Evolutionary conservation across 1,140 invertebrate species (phyloP), one percentile per base, ranked within the genome.

Genomic region (Drosophila murphyi): DNA sequence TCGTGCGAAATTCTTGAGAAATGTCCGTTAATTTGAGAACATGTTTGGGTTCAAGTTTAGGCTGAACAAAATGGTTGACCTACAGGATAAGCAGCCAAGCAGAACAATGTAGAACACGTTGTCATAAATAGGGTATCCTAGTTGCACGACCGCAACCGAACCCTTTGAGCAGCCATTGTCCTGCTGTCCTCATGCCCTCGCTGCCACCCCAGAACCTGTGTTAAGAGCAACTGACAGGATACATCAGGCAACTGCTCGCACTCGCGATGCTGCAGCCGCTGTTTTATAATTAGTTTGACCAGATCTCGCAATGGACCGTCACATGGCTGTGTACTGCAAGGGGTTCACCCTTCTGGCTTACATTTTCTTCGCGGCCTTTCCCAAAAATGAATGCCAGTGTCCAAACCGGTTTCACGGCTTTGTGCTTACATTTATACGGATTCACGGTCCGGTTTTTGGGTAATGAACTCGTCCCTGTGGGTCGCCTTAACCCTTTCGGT

Each of bases 21-120:
- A 90, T 90, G 77, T 90, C 78, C 82, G 87, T 88, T 90, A 90
- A 90, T 78, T 72, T 56, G 82, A 64, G 67, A 85, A 88, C 85
- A 85, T 47, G 61, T 35, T 75, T 45, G 67, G 56, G 68, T 76
- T 59, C 55, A 60, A 20, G 20, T 20, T 20, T 0, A 1, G 20
- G 20, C 20, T 1, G 20, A 20, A 69, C 83, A 87, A 87, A 89
- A 88, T 88, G 85, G 80, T 85, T 89, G 85, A 88, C 78, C 85
- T 81, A 48, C 12, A 20, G 52, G 60, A 61, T 48, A 35, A 48
- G 61, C 54, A 69, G 67, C 63, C 63, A 59, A 60, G 57, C 75
- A 56, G 71, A 37, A 72, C 51, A 32, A 28, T 70, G 52, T 47
- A 55, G 55, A 72, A 56, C 48, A 34, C 71, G 47, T 52, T 72